Evolutionary conservation across 64 coral and sea anemone species (phyloP).

Genomic region (Cladopsammia gracilis): DNA sequence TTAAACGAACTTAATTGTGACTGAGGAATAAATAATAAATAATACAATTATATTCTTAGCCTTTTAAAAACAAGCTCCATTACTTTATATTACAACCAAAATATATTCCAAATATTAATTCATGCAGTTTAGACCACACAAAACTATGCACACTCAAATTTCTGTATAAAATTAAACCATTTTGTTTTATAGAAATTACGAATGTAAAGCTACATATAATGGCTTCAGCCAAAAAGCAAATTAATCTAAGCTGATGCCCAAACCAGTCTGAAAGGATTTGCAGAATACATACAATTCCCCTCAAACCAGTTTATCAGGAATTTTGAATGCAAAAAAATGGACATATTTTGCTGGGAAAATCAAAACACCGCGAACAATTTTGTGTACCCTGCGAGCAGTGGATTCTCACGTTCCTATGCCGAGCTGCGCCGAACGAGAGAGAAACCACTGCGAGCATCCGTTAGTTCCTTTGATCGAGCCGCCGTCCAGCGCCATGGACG

Average conservation of each 20-base stretch:
- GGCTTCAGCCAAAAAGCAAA: not conserved
- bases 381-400: too few relatives aligned
- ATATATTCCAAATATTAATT: slow-evolving; percentile 19
- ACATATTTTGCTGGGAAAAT: too few relatives aligned
- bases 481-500: too few relatives aligned
- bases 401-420: too few relatives aligned
- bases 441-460: too few relatives aligned
- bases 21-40: slow-evolving; percentile 16
- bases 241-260: not conserved
- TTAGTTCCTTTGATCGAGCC: too few relatives aligned
- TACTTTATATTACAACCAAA: slow-evolving; percentile 28
- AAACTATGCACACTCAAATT: not conserved
- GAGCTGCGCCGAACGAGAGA: too few relatives aligned
- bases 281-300: not conserved
- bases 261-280: slow-evolving; percentile 5
- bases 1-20: not conserved
- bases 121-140: not conserved
- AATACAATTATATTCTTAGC: slow-evolving; percentile 16
- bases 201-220: not conserved
- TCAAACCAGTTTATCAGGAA: not conserved
- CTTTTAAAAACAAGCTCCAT: not conserved
- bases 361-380: too few relatives aligned
- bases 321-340: not conserved
- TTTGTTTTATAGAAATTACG: slow-evolving; percentile 3
- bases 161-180: slow-evolving; percentile 12